Base-by-base conservation (phyloP, 2,113 vertebrate genomes). In the Heterochromis multidens region DNA sequence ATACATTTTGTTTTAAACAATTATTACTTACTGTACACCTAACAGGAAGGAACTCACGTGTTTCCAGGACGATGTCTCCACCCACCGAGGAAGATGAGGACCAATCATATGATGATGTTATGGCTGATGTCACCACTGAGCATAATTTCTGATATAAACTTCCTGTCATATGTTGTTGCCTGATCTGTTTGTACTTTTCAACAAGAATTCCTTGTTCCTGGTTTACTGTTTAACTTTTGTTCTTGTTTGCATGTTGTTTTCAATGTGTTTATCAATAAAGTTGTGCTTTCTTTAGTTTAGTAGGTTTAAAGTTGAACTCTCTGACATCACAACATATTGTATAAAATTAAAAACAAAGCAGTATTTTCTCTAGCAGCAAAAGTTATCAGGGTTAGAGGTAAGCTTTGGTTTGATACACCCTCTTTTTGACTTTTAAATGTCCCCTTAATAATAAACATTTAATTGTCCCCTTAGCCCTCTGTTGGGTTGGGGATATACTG, bases 401-500 rank as follows among this genome's bases (percentile, higher is more conserved):
- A 13, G 12, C 56, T 57, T 25, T 57, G 23, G 25, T 57, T 57
- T 57, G 7, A n/a, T 35, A 35, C 6, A 7, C 33, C 33, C 33
- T 35, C 33, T 35, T 35, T 35, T 57, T 57, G n/a, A 57, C 56
- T 57, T 13, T 57, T 25, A 25, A 57, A 57, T 57, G n/a, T 57
- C 10, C 23, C 56, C 56, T 57, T 0, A 25, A 57, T n/a, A 25
- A n/a, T n/a, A 57, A 57, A n/a, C 54, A 57, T 9, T n/a, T 57
- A 57, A 25, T 25, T 2, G 12, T 57, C 3, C 56, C 25, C 3
- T 57, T 6, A 25, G n/a, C 1, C 0, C 0, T 57, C 54, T 57
- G 54, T 57, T 12, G 52, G 52, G 17, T 4, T 52, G 49, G 17
- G 1, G 2, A n/a, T n/a, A n/a, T n/a, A n/a, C n/a, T 57, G 23